Base-by-base conservation (phyloP, 2,113 vertebrate species). In the Anarhynchus alexandrinus region DNA sequence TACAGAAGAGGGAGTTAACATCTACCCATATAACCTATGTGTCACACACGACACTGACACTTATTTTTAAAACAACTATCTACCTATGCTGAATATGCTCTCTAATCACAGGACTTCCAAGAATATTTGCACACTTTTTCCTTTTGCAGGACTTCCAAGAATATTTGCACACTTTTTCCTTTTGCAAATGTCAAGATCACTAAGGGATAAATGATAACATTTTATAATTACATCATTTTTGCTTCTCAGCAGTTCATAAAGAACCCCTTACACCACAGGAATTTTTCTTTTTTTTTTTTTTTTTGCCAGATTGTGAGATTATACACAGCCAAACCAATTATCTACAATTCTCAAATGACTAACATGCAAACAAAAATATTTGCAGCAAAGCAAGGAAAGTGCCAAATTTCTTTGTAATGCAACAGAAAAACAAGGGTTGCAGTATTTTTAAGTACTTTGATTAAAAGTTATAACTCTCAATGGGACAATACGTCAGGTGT, bases 101-200 rank as follows among this genome's bases (percentile, higher is more conserved):
- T 34, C 27, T 42, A 80, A 95, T 72, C 70, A 84, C 25, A 85
- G 61, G 62, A 59, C 32, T 76, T 94, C 29, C 59, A 93, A 76
- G 65, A 69, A n/a, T 55, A 66, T 87, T 88, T 87, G 72, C 2
- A 20, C 29, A 80, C 9, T 93, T 86, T 29, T 29, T 89, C 47
- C 32, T 87, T 94, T 86, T 83, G 58, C 64, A 96, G 61, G 61
- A 59, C 32, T 76, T 94, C 29, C 59, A 93, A 76, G 65, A 69
- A n/a, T 55, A 66, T 87, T 88, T 87, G 72, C 2, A 20, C 29
- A 80, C 9, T 93, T 86, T 29, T 29, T 89, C 47, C 32, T 87
- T 94, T 86, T 83, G 58, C 64, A 96, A 95, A 93, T 95, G 74
- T 94, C 89, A 90, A 85, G 84, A 96, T 89, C 81, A 94, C 87